Evolutionary conservation across 2,888 invertebrate species (phyloP), one percentile per base, ranked within the genome.

Genomic region (Scaptomyza polygonia): DNA sequence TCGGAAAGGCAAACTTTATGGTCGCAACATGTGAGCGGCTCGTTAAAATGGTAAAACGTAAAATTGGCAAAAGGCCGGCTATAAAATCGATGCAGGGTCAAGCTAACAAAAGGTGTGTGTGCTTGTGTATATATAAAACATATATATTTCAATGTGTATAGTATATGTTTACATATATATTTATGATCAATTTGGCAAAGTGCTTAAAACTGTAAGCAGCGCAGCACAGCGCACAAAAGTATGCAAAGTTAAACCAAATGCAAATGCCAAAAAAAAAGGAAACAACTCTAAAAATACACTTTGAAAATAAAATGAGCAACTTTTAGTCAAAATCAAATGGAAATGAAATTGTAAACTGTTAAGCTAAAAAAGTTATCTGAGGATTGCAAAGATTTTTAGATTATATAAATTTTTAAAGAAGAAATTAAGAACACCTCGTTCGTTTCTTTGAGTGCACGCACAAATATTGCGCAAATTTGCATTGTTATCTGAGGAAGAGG

Each of bases 171-270:
- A 25, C 5, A 54, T 49, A 27, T 61, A 59, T 86, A 79, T 84
- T 84, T 84, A 86, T 79, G 81, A 77, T 71, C 86, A 84, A 86
- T 84, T 83, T 81, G 69, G 67, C 70, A 66, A 61, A 86, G 86
- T 83, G 86, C 86, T 86, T 86, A 79, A 86, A 84, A 83, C 76
- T 80, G 80, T 76, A 78, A 80, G 76, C 71, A 72, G 73, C 65
- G 62, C 54, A 40, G 45, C 44, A 12, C 36, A 54, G 67, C 72
- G 67, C 72, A 56, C 55, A 71, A 77, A 74, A 67, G 77, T 83
- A 86, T 83, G 83, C 80, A 71, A 78, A 86, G 78, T 76, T 70
- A 66, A 65, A 70, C 66, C 62, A 73, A 68, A 68, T 58, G 68
- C 68, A 75, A 30, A 47, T 47, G 21, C 9, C 32, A 42, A 42